Evolutionary conservation across 2,797 vertebrate species (phyloP).

Genomic region (Etheostoma nigrum): DNA sequence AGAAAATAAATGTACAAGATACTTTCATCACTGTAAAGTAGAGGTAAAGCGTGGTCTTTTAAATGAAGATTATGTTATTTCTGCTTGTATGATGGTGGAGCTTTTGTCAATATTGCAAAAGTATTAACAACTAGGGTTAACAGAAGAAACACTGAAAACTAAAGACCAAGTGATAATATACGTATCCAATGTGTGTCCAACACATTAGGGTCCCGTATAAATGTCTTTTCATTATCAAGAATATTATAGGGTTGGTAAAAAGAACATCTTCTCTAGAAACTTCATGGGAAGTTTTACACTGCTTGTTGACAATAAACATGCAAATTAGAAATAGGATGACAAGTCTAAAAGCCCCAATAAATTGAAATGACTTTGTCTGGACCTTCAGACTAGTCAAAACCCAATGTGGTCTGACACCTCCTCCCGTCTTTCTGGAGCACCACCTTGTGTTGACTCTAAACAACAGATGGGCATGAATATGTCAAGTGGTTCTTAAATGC

Average conservation of each 20-base stretch:
- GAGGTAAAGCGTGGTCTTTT: background rate
- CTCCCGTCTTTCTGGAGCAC: constrained; percentile 61
- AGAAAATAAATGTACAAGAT: constrained; percentile 13
- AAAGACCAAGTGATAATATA: background rate
- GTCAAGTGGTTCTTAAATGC: constrained; percentile 71
- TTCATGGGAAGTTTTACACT: constrained; percentile 42
- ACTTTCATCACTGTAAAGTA: background rate
- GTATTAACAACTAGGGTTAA: background rate
- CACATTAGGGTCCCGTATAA: background rate
- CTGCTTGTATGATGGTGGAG: background rate
- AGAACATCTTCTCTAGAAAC: constrained; percentile 11
- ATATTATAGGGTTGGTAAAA: background rate
- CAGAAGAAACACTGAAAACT: background rate
- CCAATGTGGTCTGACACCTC: constrained; percentile 60
- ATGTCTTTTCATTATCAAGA: background rate
- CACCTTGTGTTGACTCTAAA: constrained; percentile 77
- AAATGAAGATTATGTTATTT: background rate
- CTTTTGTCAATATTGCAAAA: background rate
- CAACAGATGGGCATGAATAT: constrained; percentile 84
- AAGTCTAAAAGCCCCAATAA: constrained; percentile 34
- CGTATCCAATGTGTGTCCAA: background rate
- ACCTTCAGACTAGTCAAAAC: constrained; percentile 63
- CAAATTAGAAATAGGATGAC: constrained; percentile 39
- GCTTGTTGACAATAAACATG: constrained; percentile 39
- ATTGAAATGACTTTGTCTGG: constrained; percentile 70